Base-by-base conservation (phyloP, 2,888 invertebrate genomes). In the Pyrocoelia pectoralis region DNA sequence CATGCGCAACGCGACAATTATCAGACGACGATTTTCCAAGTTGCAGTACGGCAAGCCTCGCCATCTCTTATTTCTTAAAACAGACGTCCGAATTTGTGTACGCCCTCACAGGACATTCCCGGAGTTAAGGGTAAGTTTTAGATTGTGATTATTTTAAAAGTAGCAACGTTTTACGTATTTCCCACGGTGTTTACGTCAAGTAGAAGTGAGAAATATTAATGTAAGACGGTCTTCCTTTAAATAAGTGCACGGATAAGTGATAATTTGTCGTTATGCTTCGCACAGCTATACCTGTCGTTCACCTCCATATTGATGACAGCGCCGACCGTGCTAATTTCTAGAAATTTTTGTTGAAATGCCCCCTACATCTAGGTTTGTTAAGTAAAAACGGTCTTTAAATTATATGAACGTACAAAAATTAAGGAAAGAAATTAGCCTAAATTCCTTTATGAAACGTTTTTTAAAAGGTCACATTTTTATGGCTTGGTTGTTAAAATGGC, bases 321-420 rank as follows among this genome's bases (percentile, higher is more conserved):
- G 87, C 87, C 86, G 84, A 84, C 86, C 81, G 86, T 87, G 87
- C 86, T 86, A 85, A 87, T 86, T 86, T 84, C 83, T 80, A 81
- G 86, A 85, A 86, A 85, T 86, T 86, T 87, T 85, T 84, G 84
- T 84, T 83, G 84, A 80, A 85, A 87, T 87, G 87, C 87, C 87
- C 87, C 87, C 87, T 87, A 82, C 80, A 80, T 79, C 77, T 72
- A 72, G 72, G 70, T 75, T 72, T 69, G 73, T 75, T 75, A 79
- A 79, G 78, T 77, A 77, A 66, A 83, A 83, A 82, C 83, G 82
- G 80, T 81, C 69, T 84, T 81, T 53, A 82, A 82, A 17, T 52
- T 80, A 41, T 70, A 79, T 62, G 52, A 58, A 66, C 64, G 61
- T 63, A 24, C 24, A 58, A 61, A 54, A 53, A 53, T 52, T 55